These are phyloP conservation scores for Craterocephalus amniculus DNA, from an alignment of 2,797 vertebrate genomes.

Conservation along the genomic window DNA sequence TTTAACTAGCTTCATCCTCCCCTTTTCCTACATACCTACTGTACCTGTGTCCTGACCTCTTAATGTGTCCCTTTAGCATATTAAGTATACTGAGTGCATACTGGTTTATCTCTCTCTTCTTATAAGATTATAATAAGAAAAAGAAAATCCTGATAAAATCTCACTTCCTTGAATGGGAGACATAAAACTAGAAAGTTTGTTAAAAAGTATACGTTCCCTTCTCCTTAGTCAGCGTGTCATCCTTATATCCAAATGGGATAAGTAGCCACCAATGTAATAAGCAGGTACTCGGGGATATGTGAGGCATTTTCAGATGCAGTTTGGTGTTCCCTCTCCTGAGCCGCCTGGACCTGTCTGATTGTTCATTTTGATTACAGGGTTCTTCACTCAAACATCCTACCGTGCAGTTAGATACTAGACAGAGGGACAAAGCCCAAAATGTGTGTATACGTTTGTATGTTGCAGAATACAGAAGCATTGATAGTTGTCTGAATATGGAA, in stretches of 20 bases:
- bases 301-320: constrained; percentile 50
- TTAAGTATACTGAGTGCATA: neutral
- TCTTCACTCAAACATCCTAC: constrained; percentile 45
- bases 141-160: neutral
- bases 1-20: constrained; percentile 42
- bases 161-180: neutral
- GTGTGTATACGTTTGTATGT: neutral
- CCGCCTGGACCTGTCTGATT: constrained; percentile 70
- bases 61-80: constrained; percentile 1
- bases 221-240: neutral
- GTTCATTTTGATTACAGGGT: constrained; percentile 71
- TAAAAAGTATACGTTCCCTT: constrained; percentile 1
- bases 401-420: constrained; percentile 11
- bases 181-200: neutral
- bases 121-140: neutral
- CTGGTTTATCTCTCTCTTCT: neutral
- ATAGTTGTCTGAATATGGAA: neutral
- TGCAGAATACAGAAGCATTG: constrained; percentile 8
- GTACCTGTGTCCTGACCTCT: constrained; percentile 32
- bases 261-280: constrained; percentile 55
- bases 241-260: constrained; percentile 36
- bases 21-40: constrained; percentile 30
- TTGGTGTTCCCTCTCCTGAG: constrained; percentile 34
- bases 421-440: constrained; percentile 1
- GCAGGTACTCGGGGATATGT: constrained; percentile 49